phyloP scores from a whole-genome alignment of 2,888 invertebrate genomes.

The Biston betularia region DNA sequence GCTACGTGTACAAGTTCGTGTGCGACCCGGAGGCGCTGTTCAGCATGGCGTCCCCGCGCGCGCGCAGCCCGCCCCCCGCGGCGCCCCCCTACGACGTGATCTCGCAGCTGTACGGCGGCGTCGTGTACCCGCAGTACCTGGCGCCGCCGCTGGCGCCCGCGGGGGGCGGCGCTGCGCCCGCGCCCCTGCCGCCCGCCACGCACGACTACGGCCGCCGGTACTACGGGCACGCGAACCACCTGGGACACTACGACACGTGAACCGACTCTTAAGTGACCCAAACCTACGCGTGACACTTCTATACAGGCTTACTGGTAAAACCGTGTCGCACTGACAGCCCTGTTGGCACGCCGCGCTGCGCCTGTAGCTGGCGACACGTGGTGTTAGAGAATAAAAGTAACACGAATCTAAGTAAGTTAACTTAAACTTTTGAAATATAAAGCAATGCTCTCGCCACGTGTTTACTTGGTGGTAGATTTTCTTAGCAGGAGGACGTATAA shows the following conservation, averaged over 20 bases:
- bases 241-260: conserved; percentile 59
- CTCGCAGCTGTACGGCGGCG: conserved; percentile 65
- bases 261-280: not conserved
- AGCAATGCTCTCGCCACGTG: too few relatives aligned
- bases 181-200: conserved; percentile 40
- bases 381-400: too few relatives aligned
- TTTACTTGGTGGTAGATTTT: too few relatives aligned
- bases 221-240: conserved; percentile 53
- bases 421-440: too few relatives aligned
- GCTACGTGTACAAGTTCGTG: conserved; percentile 98
- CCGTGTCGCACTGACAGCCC: too few relatives aligned
- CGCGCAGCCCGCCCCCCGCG: conserved; percentile 40
- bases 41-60: conserved; percentile 89
- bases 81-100: conserved; percentile 65
- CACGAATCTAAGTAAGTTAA: too few relatives aligned
- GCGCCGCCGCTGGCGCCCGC: conserved; percentile 40
- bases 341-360: too few relatives aligned
- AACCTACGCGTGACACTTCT: too few relatives aligned
- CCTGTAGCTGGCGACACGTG: too few relatives aligned
- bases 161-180: not conserved
- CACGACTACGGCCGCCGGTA: conserved; percentile 56
- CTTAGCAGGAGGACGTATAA: too few relatives aligned
- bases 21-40: conserved; percentile 97
- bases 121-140: conserved; percentile 63
- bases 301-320: too few relatives aligned